A percentile compares a stretch with the other conserved stretches of the same genome.
phyloP scores from a whole-genome alignment of 2,888 invertebrate species.

The Aphodius sticticus region DNA sequence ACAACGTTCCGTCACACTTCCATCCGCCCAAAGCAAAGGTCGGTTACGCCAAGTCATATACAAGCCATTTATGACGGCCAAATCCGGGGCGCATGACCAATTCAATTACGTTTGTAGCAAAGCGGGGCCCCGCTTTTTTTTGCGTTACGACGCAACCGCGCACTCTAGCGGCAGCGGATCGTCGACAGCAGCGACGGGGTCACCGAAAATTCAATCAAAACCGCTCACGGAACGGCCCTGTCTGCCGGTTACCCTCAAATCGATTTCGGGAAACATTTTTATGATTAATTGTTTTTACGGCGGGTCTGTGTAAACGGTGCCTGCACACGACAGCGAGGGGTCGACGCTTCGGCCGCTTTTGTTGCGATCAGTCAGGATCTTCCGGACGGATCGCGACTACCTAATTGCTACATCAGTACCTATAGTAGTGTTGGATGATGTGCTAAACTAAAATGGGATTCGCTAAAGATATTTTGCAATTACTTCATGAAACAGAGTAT shows the following conservation, averaged over 20 bases:
- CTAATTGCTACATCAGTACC: neutral
- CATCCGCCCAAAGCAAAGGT: neutral
- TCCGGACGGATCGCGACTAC: neutral
- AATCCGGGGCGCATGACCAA: constrained; percentile 24
- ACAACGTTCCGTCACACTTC: constrained; percentile 4
- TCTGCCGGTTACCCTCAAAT: constrained; percentile 8
- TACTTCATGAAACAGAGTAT: too few species aligned
- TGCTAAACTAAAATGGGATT: too few species aligned
- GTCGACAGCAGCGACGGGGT: constrained; percentile 14
- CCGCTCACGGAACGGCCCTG: neutral
- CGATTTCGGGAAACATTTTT: constrained; percentile 22
- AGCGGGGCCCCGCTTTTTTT: constrained; percentile 11
- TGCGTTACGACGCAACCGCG: neutral
- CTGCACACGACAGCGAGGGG: constrained; percentile 20
- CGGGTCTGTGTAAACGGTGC: constrained; percentile 10
- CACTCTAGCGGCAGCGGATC: neutral
- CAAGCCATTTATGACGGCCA: constrained; percentile 19
- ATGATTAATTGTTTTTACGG: constrained; percentile 26
- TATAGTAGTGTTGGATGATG: too few species aligned
- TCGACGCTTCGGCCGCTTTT: constrained; percentile 9
- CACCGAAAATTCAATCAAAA: constrained; percentile 23
- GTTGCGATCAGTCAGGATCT: constrained; percentile 21
- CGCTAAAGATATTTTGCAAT: too few species aligned
- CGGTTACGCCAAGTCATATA: constrained; percentile 23
- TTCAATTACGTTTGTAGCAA: constrained; percentile 20